Conservation (phyloP, 2,797 vertebrate species). For the Dendrocincla tyrannina region DNA sequence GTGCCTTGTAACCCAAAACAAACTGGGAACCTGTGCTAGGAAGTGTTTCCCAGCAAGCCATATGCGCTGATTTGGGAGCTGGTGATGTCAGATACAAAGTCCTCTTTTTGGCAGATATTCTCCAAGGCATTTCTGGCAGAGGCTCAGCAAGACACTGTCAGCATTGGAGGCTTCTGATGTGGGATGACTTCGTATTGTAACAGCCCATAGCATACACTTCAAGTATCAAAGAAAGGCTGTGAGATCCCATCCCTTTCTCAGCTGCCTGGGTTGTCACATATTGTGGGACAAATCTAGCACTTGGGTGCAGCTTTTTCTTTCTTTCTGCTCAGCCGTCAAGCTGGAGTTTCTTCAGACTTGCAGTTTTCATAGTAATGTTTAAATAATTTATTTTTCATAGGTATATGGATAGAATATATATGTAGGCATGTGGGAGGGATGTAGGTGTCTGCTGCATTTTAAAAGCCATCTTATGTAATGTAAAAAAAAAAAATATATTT, state of each 20-base stretch:
- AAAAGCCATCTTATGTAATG: background rate
- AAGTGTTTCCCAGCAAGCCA: background rate
- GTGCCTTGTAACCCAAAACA: background rate
- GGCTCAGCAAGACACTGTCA: background rate
- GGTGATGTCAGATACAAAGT: background rate
- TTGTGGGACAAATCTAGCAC: background rate
- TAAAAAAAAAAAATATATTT: background rate
- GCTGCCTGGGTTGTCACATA: background rate
- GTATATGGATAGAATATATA: background rate
- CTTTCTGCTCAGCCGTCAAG: background rate
- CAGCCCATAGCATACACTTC: background rate
- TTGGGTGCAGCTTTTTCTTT: background rate
- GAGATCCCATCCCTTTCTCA: background rate
- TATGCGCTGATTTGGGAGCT: background rate
- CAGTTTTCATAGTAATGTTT: background rate
- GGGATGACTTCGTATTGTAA: background rate
- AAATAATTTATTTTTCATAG: background rate
- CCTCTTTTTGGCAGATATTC: background rate
- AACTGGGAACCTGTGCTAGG: fast-evolving
- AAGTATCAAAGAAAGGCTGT: background rate
- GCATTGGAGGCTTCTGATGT: background rate
- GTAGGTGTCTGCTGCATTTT: background rate
- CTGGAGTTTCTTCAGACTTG: background rate
- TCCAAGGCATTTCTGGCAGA: background rate
- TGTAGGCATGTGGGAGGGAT: background rate